phyloP scores from a whole-genome alignment of 2,888 invertebrate genomes.

The Palloptera scutellata region DNA sequence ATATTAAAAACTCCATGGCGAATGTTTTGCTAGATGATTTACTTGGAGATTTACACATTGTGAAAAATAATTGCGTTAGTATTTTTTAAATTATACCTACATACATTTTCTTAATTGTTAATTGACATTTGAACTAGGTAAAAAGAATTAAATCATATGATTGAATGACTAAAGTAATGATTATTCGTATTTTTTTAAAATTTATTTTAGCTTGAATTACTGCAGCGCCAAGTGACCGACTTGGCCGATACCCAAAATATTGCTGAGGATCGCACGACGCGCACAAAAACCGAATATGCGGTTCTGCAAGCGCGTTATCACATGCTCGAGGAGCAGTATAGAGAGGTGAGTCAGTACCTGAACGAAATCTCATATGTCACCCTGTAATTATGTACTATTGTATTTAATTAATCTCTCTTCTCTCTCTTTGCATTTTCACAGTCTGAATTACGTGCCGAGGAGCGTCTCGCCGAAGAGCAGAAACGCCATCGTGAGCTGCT shows the following conservation, averaged over 20 bases:
- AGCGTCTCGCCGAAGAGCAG: slow-evolving; percentile 82
- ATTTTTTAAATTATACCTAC: slow-evolving; percentile 20
- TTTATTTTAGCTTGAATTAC: slow-evolving; percentile 80
- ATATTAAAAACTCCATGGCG: slow-evolving; percentile 63
- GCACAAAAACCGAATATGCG: slow-evolving; percentile 92
- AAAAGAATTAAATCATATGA: slow-evolving; percentile 3
- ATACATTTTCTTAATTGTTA: neutral
- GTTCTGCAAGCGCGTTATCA: slow-evolving; percentile 88
- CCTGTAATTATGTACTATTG: neutral
- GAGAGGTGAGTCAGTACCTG: slow-evolving; percentile 68
- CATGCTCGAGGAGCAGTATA: slow-evolving; percentile 83
- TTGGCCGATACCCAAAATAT: slow-evolving; percentile 87
- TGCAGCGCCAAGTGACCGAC: slow-evolving; percentile 91
- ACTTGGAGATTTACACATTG: slow-evolving; percentile 59
- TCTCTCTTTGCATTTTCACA: slow-evolving; percentile 53
- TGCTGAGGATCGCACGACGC: slow-evolving; percentile 86
- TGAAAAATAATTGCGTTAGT: slow-evolving; percentile 64
- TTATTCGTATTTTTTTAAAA: slow-evolving; percentile 28
- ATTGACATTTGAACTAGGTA: neutral
- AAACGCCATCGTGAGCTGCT: slow-evolving; percentile 84
- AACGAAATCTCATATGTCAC: neutral
- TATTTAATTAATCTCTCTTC: slow-evolving; percentile 12
- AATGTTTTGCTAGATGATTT: slow-evolving; percentile 60
- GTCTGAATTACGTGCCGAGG: slow-evolving; percentile 79
- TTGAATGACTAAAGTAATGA: too few relatives aligned